Evolutionary conservation across 2,888 invertebrate genomes (phyloP), one percentile per base, ranked within the genome.

Genomic region (Camptogramma bilineatum): DNA sequence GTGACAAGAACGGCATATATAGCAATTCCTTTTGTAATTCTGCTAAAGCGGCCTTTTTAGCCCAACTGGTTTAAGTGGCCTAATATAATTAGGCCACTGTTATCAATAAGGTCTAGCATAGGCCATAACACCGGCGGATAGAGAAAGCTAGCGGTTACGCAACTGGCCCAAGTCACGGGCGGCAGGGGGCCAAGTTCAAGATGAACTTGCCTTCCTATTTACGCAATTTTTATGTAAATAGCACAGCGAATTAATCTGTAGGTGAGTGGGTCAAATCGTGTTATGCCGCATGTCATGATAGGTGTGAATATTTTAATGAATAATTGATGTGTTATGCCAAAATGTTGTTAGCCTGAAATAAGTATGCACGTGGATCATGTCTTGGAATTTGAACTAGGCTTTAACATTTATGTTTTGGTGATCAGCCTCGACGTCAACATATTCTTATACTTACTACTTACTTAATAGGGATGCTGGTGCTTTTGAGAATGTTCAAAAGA

Each of bases 71-170:
- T n/a, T n/a, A n/a, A n/a, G n/a, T n/a, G n/a, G n/a, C n/a, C n/a
- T n/a, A n/a, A n/a, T n/a, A 3, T 1, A 48, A 48, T 34, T 34
- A 50, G 48, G 50, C 17, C 50, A 44, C 44, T 50, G 9, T 34
- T 62, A 56, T 39, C 34, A 18, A 19, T 52, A 5, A 39, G 18
- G 46, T 31, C 50, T 21, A 19, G 17, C 21, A 24, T n/a, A 51
- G n/a, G 39, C 47, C 47, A 34, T 31, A n/a, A 7, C 51, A 21
- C 46, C 17, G 48, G 9, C 5, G 18, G 47, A 31, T 53, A 39
- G 80, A 76, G 82, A 83, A 82, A 82, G 82, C 73, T 78, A n/a
- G 65, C 57, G 66, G 68, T 82, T 82, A 75, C 78, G 80, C 75
- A 82, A 81, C 60, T 60, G 68, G 59, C 61, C 62, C 76, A 80